Conservation (phyloP, 2,113 vertebrate genomes). For the Sphaerodactylus townsendi region DNA sequence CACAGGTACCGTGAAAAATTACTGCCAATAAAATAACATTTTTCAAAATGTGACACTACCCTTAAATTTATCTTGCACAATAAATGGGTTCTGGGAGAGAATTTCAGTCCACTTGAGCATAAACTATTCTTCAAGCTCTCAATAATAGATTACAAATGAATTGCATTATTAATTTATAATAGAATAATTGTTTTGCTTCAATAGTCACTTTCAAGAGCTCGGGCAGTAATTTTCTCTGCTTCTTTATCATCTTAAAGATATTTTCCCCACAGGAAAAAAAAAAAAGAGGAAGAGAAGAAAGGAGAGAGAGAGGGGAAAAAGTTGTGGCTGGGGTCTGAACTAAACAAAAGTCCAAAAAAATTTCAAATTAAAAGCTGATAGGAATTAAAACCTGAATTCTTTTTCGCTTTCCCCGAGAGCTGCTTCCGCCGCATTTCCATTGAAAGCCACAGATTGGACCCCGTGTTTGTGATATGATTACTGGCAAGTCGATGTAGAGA, state of each 20-base stretch:
- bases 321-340: not conserved
- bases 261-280: slow-evolving; percentile 21
- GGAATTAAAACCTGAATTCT: slow-evolving; percentile 20
- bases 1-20: slow-evolving; percentile 92
- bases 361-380: slow-evolving; percentile 10
- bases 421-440: not conserved
- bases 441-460: not conserved
- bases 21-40: slow-evolving; percentile 94
- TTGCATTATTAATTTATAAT: slow-evolving; percentile 91
- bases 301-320: not conserved
- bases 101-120: slow-evolving; percentile 86
- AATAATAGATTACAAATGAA: slow-evolving; percentile 90
- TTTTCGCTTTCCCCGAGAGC: not conserved
- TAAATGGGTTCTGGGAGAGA: slow-evolving; percentile 87
- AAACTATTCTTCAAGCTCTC: slow-evolving; percentile 87
- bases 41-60: slow-evolving; percentile 92
- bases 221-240: slow-evolving; percentile 59
- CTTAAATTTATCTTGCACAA: slow-evolving; percentile 91
- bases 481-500: not conserved
- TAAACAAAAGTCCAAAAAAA: slow-evolving; percentile 23
- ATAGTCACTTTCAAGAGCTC: slow-evolving; percentile 67
- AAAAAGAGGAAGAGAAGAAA: not conserved
- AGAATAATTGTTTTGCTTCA: slow-evolving; percentile 88
- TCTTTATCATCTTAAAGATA: slow-evolving; percentile 57
- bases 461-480: not conserved